phyloP scores from a whole-genome alignment of 2,888 invertebrate genomes.

The Clanis bilineata region DNA sequence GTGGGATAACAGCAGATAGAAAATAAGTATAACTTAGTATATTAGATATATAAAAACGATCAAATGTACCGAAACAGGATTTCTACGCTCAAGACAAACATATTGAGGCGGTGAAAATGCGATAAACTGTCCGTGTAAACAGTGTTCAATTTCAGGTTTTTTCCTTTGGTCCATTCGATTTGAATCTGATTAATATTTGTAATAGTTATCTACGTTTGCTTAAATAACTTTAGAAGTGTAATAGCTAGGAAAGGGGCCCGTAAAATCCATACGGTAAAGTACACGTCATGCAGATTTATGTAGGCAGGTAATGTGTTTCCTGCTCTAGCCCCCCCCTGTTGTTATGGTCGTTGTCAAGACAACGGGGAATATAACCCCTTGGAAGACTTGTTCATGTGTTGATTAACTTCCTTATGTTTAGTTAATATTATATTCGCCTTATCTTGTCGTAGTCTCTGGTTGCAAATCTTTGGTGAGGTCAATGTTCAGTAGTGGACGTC shows the following conservation, averaged over 20 bases:
- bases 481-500: too few species aligned
- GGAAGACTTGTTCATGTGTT: conserved; percentile 23
- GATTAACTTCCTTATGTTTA: neutral
- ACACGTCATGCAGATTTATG: conserved; percentile 11
- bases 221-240: neutral
- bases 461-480: too few species aligned
- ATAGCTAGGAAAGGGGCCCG: neutral
- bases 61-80: neutral
- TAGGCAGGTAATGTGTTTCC: conserved; percentile 28
- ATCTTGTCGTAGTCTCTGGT: too few species aligned
- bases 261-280: neutral
- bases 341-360: conserved; percentile 32
- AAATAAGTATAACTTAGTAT: neutral
- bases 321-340: conserved; percentile 54
- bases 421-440: neutral
- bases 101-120: neutral
- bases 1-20: too few species aligned
- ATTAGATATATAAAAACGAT: neutral
- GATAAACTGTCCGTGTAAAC: neutral
- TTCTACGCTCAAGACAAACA: neutral
- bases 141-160: neutral
- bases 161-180: neutral
- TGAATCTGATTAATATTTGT: neutral
- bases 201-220: too few species aligned
- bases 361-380: conserved; percentile 28